Base-by-base conservation (phyloP, 2,113 vertebrate genomes). In the Merops nubicus region DNA sequence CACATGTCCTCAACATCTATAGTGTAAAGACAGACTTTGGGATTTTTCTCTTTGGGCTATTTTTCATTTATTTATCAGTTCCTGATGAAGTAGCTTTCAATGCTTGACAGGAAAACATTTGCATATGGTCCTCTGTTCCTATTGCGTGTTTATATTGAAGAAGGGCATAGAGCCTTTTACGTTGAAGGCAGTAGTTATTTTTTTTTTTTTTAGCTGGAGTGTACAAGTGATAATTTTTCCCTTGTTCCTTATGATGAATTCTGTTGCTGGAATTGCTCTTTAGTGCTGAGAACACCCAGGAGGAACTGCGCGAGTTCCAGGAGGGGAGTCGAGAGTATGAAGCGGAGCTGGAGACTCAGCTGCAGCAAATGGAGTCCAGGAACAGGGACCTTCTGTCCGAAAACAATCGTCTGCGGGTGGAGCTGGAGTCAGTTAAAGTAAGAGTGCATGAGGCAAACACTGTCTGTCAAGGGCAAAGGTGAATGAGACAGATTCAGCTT, bases 321-420 rank as follows among this genome's bases (percentile, higher is more conserved):
- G 99, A 99, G 97, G 99, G 99, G 95, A 99, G 99, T 96, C 97
- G 99, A 36, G 99, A 99, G 88, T 99, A 99, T 51, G 99, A 99
- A 91, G 99, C 99, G 4, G 99, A 99, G 29, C 97, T 99, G 96
- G 99, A 99, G 96, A 94, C 98, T 0, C 99, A 99, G 92, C 97
- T 99, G 88, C 99, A 99, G 36, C 99, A 99, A 31, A 98, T 98
- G 8, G 99, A 99, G 88, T 96, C 97, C 45, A 98, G 98, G 80
- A 99, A 99, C 97, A 98, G 98, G n/a, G 99, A 99, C 25, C 98
- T 99, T 6, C 97, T 99, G 28, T 96, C 98, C 0, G 98, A 99
- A 72, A 99, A 99, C 96, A 98, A 97, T 89, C 98, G 98, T 22
- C 98, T 99, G 29, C 98, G 98, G 8, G 93, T 98, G 96, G 99